A percentile compares a stretch with the other conserved stretches of the same genome.
Evolutionary conservation across 2,113 vertebrate genomes (phyloP).

Genomic region (Microcebus lehilahytsara): DNA sequence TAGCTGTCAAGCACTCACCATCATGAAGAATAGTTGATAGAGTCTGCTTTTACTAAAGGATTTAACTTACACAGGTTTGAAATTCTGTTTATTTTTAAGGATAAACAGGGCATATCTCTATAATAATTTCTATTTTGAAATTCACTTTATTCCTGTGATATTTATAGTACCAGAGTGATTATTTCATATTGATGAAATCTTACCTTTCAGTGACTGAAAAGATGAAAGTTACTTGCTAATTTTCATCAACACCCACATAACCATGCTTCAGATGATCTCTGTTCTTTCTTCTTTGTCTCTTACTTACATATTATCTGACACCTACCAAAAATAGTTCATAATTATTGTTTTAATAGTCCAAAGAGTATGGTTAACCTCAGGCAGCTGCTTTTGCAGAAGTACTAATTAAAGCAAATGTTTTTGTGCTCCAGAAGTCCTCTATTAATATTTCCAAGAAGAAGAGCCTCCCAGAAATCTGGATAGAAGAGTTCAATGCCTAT

Average conservation of each 20-base stretch:
- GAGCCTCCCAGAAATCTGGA: not conserved
- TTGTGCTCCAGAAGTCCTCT: not conserved
- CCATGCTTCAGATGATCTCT: constrained; percentile 36
- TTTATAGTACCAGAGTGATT: constrained; percentile 53
- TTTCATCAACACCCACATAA: constrained; percentile 1
- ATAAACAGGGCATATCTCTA: constrained; percentile 63
- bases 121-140: constrained; percentile 69
- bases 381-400: constrained; percentile 46
- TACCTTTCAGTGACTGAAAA: constrained; percentile 43
- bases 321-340: constrained; percentile 43
- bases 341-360: constrained; percentile 41
- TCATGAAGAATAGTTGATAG: constrained; percentile 69
- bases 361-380: constrained; percentile 53
- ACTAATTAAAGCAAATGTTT: constrained; percentile 52
- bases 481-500: not conserved
- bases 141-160: constrained; percentile 55
- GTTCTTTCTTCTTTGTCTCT: constrained; percentile 21
- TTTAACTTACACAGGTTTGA: constrained; percentile 80
- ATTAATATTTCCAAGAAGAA: not conserved
- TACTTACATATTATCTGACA: constrained; percentile 15
- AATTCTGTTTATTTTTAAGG: constrained; percentile 78
- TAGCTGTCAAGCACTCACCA: constrained; percentile 64
- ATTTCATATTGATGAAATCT: constrained; percentile 56
- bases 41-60: constrained; percentile 76
- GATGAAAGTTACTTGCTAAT: constrained; percentile 18